A percentile compares a stretch with the other conserved stretches of the same genome.
These are phyloP conservation scores for Promerops cafer DNA, from an alignment of 2,113 vertebrate genomes.

Conservation along the genomic window DNA sequence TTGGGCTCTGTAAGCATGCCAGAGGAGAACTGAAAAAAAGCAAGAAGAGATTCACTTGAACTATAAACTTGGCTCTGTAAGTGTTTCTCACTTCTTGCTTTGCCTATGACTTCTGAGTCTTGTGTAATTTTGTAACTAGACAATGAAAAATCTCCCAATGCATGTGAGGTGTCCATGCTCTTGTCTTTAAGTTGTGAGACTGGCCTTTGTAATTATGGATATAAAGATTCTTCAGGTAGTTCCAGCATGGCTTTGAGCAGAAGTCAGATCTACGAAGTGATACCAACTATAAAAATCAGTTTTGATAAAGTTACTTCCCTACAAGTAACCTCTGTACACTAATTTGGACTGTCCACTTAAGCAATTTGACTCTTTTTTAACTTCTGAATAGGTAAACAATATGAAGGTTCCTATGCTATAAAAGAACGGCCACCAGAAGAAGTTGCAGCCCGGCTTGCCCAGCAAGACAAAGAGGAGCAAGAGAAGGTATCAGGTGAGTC, in stretches of 20 bases:
- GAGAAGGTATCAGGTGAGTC: conserved; percentile 75
- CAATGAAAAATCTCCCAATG: neutral
- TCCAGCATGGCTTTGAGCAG: neutral
- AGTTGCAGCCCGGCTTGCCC: conserved; percentile 84
- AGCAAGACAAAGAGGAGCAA: conserved; percentile 84
- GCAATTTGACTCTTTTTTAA: conserved; percentile 5
- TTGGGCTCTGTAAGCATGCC: neutral
- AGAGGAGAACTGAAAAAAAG: neutral
- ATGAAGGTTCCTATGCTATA: conserved; percentile 22
- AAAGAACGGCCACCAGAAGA: conserved; percentile 83
- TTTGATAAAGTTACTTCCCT: neutral
- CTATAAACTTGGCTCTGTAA: neutral
- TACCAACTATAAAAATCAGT: neutral
- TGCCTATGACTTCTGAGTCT: neutral
- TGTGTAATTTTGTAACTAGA: neutral
- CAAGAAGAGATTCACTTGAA: neutral
- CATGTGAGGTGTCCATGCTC: neutral
- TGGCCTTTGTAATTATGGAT: neutral
- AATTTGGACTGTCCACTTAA: neutral
- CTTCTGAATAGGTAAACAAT: conserved; percentile 64
- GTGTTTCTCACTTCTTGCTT: neutral
- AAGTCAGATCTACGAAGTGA: neutral
- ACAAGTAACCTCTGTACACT: neutral
- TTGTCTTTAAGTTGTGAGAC: neutral
- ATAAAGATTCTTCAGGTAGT: neutral